Conservation (phyloP, 2,888 invertebrate species). For the Athalia cordata region DNA sequence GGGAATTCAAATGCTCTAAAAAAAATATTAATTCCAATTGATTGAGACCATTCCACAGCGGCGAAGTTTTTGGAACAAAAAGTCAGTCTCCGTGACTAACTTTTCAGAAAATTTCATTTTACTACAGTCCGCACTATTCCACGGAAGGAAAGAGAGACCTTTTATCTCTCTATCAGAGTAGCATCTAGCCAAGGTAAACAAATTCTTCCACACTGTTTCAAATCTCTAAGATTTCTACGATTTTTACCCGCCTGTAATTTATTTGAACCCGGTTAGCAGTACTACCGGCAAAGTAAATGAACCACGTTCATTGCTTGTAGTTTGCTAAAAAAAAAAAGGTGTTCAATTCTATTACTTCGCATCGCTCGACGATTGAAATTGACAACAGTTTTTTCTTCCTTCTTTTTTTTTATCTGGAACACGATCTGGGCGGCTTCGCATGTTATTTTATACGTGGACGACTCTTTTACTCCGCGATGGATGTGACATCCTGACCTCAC, state of each 20-base stretch:
- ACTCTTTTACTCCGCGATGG: no score
- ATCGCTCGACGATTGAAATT: no score
- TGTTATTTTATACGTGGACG: no score
- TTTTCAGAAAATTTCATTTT: neutral
- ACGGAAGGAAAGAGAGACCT: constrained; percentile 8
- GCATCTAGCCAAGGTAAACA: constrained; percentile 28
- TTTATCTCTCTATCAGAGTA: constrained; percentile 37
- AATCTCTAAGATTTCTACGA: constrained; percentile 5
- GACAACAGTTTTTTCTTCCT: no score
- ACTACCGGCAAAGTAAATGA: no score
- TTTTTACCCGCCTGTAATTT: neutral
- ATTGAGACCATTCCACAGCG: no score
- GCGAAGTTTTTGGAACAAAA: neutral
- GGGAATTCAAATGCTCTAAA: neutral
- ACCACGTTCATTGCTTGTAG: no score
- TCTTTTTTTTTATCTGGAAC: no score
- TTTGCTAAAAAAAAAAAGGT: neutral
- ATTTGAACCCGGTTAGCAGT: no score
- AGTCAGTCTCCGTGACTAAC: neutral
- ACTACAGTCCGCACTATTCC: neutral
- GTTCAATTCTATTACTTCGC: no score
- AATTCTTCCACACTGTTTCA: constrained; percentile 25
- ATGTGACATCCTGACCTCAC: no score
- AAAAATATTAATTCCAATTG: neutral
- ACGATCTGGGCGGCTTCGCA: no score